Conservation (phyloP, 2,797 vertebrate species). For the Lophura swinhoii region DNA sequence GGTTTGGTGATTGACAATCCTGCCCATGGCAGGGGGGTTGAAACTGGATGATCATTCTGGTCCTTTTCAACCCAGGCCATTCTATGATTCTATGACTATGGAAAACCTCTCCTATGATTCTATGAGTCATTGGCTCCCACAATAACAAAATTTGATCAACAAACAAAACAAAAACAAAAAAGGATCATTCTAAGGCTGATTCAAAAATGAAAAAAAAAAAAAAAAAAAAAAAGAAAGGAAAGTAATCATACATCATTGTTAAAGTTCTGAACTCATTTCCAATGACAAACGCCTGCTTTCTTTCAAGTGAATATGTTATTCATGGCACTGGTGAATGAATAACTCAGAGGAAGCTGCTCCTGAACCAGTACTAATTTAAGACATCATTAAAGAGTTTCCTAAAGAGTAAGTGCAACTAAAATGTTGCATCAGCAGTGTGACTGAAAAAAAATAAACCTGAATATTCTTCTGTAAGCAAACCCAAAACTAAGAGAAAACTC, state of each 20-base stretch:
- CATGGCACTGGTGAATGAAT: neutral
- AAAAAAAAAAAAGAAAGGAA: neutral
- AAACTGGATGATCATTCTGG: no score
- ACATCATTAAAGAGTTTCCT: neutral
- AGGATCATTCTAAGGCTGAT: neutral
- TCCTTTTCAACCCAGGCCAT: no score
- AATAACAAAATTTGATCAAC: neutral
- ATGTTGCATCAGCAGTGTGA: neutral
- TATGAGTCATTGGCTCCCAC: no score
- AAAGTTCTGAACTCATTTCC: neutral
- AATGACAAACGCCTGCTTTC: neutral
- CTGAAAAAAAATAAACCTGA: neutral
- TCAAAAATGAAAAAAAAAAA: neutral
- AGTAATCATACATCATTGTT: neutral
- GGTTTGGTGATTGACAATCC: no score
- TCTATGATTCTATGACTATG: no score
- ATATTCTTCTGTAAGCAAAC: neutral
- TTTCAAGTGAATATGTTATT: neutral
- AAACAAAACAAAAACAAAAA: neutral
- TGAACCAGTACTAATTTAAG: neutral
- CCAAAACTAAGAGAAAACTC: neutral
- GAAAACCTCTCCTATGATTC: no score
- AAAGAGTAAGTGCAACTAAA: neutral
- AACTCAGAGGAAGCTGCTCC: neutral
- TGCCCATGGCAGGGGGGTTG: no score